Conservation (phyloP, 1,140 invertebrate species). For the Euura saliciscinereae region DNA sequence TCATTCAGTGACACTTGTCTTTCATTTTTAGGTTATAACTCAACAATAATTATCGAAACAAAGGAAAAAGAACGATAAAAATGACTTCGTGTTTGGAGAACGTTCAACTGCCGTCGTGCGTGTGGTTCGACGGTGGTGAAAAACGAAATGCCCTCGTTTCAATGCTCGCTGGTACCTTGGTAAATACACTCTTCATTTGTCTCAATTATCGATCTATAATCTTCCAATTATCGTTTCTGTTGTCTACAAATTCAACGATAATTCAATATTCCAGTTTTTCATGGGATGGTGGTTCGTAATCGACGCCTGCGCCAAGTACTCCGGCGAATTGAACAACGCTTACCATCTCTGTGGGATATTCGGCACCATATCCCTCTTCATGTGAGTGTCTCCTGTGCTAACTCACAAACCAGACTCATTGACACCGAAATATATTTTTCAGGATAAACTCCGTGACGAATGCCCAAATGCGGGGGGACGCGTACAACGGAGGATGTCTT, state of each 20-base stretch:
- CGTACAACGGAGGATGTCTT: conserved; percentile 85
- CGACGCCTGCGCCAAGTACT: conserved; percentile 86
- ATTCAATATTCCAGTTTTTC: conserved; percentile 79
- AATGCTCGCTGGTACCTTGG: conserved; percentile 82
- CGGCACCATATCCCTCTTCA: conserved; percentile 91
- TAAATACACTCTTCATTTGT: conserved; percentile 55
- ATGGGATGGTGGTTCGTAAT: conserved; percentile 98
- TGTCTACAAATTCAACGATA: conserved; percentile 12
- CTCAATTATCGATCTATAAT: conserved; percentile 14
- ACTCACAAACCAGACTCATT: conserved; percentile 14
- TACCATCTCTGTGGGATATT: conserved; percentile 95
- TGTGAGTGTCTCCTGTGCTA: conserved; percentile 66
- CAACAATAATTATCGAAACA: not conserved
- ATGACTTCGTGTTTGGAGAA: conserved; percentile 60
- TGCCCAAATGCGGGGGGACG: conserved; percentile 88
- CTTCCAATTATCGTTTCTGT: conserved; percentile 10
- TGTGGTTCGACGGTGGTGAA: conserved; percentile 72
- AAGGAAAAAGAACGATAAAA: conserved; percentile 5
- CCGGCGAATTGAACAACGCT: conserved; percentile 73
- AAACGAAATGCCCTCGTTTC: conserved; percentile 84
- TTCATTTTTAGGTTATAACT: not conserved
- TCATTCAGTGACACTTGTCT: not conserved
- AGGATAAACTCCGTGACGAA: conserved; percentile 97
- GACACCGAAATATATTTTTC: conserved; percentile 30
- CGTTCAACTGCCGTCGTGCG: conserved; percentile 61